These are phyloP conservation scores for Beris morrisii DNA, from an alignment of 2,888 invertebrate genomes.

Conservation along the genomic window DNA sequence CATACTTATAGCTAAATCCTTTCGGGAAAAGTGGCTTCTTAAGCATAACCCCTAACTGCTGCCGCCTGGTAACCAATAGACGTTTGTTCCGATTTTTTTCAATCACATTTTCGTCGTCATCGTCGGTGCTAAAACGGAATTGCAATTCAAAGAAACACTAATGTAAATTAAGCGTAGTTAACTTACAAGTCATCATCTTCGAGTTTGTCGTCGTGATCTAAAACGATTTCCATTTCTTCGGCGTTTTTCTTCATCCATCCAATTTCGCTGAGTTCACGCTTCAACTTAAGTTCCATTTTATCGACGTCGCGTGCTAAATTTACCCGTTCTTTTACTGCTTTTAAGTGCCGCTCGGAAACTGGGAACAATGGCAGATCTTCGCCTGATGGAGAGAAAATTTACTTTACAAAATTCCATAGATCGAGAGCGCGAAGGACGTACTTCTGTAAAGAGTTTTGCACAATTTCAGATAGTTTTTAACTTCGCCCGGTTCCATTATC, in stretches of 20 bases:
- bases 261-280: slow-evolving; percentile 67
- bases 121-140: slow-evolving; percentile 46
- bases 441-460: slow-evolving; percentile 83
- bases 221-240: slow-evolving; percentile 86
- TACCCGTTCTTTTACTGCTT: slow-evolving; percentile 72
- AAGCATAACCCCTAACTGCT: slow-evolving; percentile 60
- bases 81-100: slow-evolving; percentile 49
- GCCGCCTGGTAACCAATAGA: slow-evolving; percentile 58
- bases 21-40: slow-evolving; percentile 66
- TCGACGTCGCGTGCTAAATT: slow-evolving; percentile 80
- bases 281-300: slow-evolving; percentile 67
- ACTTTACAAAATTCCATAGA: no score
- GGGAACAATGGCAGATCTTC: slow-evolving; percentile 85
- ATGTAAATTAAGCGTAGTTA: background rate
- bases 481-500: slow-evolving; percentile 87
- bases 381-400: slow-evolving; percentile 59
- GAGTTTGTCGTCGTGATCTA: slow-evolving; percentile 69
- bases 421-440: slow-evolving; percentile 53
- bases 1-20: slow-evolving; percentile 64
- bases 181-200: slow-evolving; percentile 23
- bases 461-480: slow-evolving; percentile 75
- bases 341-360: slow-evolving; percentile 63
- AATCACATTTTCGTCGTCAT: slow-evolving; percentile 51
- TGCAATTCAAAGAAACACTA: background rate
- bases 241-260: slow-evolving; percentile 88